Evolutionary conservation across 2,888 invertebrate genomes (phyloP), one percentile per base, ranked within the genome.

Genomic region (Ischnura elegans): DNA sequence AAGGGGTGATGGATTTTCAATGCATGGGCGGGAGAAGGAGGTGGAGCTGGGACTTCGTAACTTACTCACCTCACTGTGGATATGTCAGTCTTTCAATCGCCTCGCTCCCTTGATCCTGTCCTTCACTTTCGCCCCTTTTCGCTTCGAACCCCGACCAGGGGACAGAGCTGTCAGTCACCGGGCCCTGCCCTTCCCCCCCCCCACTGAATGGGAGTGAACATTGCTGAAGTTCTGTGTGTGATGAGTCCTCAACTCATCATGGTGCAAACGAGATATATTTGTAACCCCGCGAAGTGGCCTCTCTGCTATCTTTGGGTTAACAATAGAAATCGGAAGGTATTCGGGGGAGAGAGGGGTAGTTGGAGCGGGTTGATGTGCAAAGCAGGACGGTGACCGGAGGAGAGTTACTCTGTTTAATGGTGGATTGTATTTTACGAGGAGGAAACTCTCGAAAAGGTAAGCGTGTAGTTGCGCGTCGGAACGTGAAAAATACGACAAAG

Each of bases 401-500:
- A 21, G 42, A 55, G 25, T n/a, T 36, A 13, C 25, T 86, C 46
- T 29, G 36, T 86, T 46, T 13, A n/a, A 86, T 45, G 45, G 25
- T n/a, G 86, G n/a, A 2, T 19, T 25, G 61, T n/a, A 61, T 25
- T 36, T 61, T 36, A 76, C 36, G 25, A 86, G 55, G 61, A 45
- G 36, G 29, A 76, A 10, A 1, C 19, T 51, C 51, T 19, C 51
- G 36, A 13, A 36, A 29, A 25, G 76, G n/a, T n/a, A 76, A 61
- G n/a, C 25, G n/a, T 61, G 45, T n/a, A 51, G 25, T 42, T 45
- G 66, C 55, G 90, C 90, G 90, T 90, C 90, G 90, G 61, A 90
- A 43, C 90, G 90, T 90, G 90, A 90, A 45, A 61, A 61, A 90
- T 61, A 61, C n/a, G 61, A 90, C 90, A 90, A 90, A 66, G 90